Base-by-base conservation (phyloP, 2,113 vertebrate genomes). In the Felis catus region DNA sequence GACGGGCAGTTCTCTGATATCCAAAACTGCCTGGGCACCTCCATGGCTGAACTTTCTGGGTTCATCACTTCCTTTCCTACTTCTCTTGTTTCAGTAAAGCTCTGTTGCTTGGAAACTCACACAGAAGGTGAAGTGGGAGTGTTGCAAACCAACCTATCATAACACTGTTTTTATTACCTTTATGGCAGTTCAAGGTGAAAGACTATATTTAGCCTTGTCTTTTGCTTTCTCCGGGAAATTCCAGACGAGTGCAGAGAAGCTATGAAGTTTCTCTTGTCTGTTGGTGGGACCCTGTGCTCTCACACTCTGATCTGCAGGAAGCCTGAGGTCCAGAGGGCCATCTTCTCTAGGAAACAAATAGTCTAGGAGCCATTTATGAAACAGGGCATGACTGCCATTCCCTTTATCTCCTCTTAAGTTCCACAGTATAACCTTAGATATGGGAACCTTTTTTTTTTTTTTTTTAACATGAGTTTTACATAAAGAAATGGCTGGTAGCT, bases 21-120 rank as follows among this genome's bases (percentile, higher is more conserved):
- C 71, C 36, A 45, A 3, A 33, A 19, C 3, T 33, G 12, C 15
- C 68, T 78, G 63, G 36, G 51, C 11, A n/a, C 45, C n/a, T 31
- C 31, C 51, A 8, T 3, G 51, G 33, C 36, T 18, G 27, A 95
- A 68, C 31, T 29, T 51, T 18, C 45, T 74, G 13, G 14, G 16
- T 33, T 76, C 27, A 16, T 85, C 88, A 66, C 65, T 95, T 65
- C 84, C 45, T 55, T 73, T 27, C 53, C 66, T 53, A 27, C 29
- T 61, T 94, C 71, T 91, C 41, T 21, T 63, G 83, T 88, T 97
- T 92, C 66, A 65, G 51, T 71, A 41, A 78, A 97, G 48, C 86
- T 76, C 80, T 86, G 96, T 98, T 95, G 83, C 95, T 89, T 98
- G 39, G 96, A 96, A 97, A 96, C 86, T 58, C 86, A 95, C 39